A percentile compares a stretch with the other conserved stretches of the same genome.
phyloP scores from a whole-genome alignment of 2,888 invertebrate species.

The Trimorus sp. region DNA sequence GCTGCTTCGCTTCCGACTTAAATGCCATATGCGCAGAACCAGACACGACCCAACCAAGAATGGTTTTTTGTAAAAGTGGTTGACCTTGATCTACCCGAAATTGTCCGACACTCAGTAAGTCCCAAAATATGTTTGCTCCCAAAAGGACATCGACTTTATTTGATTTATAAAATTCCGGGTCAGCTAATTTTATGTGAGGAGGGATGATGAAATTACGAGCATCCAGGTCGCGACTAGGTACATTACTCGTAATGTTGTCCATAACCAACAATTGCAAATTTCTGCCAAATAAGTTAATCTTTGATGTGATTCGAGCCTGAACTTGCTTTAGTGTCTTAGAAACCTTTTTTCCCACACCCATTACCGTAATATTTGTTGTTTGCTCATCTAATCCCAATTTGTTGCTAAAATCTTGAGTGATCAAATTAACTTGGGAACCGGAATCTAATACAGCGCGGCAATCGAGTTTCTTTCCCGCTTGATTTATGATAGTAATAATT shows the following conservation, averaged over 20 bases:
- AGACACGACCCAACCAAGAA: too few relatives aligned
- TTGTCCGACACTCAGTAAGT: too few relatives aligned
- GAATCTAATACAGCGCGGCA: slow-evolving; percentile 37
- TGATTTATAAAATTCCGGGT: slow-evolving; percentile 18
- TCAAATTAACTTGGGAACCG: slow-evolving; percentile 22
- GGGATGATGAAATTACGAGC: slow-evolving; percentile 7
- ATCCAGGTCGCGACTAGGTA: not conserved
- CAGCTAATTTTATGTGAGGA: slow-evolving; percentile 24
- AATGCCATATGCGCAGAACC: too few relatives aligned
- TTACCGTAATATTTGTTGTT: not conserved
- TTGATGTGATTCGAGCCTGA: slow-evolving; percentile 7
- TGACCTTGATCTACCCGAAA: too few relatives aligned
- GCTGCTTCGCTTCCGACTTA: too few relatives aligned
- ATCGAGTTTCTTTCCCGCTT: not conserved
- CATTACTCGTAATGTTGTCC: slow-evolving; percentile 3
- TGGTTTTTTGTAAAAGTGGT: too few relatives aligned
- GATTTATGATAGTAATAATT: not conserved
- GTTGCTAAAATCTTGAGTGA: slow-evolving; percentile 11
- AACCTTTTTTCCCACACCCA: slow-evolving; percentile 6
- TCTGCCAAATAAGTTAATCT: slow-evolving; percentile 10
- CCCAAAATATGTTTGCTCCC: too few relatives aligned
- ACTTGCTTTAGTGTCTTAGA: slow-evolving; percentile 11
- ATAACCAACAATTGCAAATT: slow-evolving; percentile 14
- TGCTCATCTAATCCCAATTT: slow-evolving; percentile 7
- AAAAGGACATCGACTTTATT: too few relatives aligned